These are phyloP conservation scores for Epistrophe grossulariae DNA, from an alignment of 2,888 invertebrate genomes.

Conservation along the genomic window DNA sequence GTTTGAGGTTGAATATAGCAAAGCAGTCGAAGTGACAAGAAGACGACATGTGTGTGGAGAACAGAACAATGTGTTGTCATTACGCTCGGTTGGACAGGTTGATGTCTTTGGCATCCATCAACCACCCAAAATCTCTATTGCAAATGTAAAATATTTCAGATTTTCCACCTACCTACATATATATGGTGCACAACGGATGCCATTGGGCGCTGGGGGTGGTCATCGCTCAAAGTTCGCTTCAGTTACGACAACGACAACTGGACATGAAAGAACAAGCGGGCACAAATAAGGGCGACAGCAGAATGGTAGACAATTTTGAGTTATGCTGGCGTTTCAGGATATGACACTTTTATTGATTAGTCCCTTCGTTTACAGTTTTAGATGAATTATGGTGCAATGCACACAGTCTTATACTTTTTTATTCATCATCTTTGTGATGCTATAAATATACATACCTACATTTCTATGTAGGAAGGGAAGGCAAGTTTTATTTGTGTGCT, in stretches of 20 bases:
- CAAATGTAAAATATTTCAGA: conserved; percentile 20
- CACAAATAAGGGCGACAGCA: background rate
- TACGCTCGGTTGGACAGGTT: conserved; percentile 20
- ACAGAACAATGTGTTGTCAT: conserved; percentile 23
- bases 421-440: conserved; percentile 16
- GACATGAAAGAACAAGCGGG: conserved; percentile 16
- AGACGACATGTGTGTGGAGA: conserved; percentile 8
- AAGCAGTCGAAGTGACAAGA: background rate
- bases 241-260: background rate
- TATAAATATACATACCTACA: conserved; percentile 42
- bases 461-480: background rate
- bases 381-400: conserved; percentile 37
- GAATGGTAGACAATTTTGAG: conserved; percentile 39
- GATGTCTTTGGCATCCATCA: conserved; percentile 31
- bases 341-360: conserved; percentile 68
- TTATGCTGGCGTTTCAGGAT: conserved; percentile 54
- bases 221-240: conserved; percentile 57
- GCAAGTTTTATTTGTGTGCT: conserved; percentile 37
- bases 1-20: conserved; percentile 1
- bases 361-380: conserved; percentile 32
- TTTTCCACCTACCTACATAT: background rate
- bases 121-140: background rate
- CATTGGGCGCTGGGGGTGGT: conserved; percentile 10
- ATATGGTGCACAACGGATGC: background rate
- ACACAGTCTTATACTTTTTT: conserved; percentile 32